Evolutionary conservation across 2,888 invertebrate species (phyloP), one percentile per base, ranked within the genome.

Genomic region (Chironomus tentans): DNA sequence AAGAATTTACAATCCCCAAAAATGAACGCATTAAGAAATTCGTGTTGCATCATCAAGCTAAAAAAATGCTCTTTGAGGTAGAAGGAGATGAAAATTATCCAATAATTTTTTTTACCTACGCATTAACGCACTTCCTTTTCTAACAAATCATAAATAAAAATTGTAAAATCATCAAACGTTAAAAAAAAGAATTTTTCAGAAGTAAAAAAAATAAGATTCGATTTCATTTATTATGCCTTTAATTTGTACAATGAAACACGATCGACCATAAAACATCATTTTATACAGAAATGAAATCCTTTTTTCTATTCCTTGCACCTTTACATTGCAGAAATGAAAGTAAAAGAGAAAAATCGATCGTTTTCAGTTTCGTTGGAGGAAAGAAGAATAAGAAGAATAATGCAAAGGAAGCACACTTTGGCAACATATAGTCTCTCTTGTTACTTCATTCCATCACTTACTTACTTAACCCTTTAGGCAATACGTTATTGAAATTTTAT

Each of bases 351-450:
- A 28, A 38, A 38, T 38, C 38, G 38, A 38, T 38, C 38, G 38
- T 47, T 74, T 74, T 74, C 74, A 15, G 13, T 74, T 74, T 74
- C 74, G 21, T 74, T 74, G 46, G 47, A 74, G 74, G 74, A 71
- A 28, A 61, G 46, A 28, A 50, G 21, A 46, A 46, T 21, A 72
- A 65, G 46, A 38, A 38, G 38, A 38, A 38, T 38, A 65, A 74
- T 74, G 65, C 47, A 74, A 71, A 74, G 74, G 74, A 74, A 74
- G 74, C 74, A 74, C 74, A 74, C 74, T 74, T 74, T 61, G 46
- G 47, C 18, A 74, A 74, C 74, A 68, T 74, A 62, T 74, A 74
- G 68, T 74, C 65, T 65, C 21, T 62, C 24, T 65, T n/a, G 6
- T 73, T 62, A 7, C 61, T 62, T 62, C 61, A 21, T 62, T 62